Evolutionary conservation across 2,888 invertebrate species (phyloP).

Genomic region (Torymus tubicola): DNA sequence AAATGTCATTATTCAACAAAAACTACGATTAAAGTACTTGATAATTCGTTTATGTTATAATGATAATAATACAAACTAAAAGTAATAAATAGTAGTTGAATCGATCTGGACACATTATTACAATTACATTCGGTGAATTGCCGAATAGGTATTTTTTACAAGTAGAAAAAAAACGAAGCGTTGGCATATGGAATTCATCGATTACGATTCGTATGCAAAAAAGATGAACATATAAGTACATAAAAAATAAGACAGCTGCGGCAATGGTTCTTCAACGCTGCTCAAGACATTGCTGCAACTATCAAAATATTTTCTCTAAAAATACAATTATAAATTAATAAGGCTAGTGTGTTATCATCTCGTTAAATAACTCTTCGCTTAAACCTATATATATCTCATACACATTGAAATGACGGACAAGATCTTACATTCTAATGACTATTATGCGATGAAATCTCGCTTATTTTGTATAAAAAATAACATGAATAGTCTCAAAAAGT

Average conservation of each 20-base stretch:
- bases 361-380: constrained; percentile 36
- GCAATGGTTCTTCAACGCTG: background rate
- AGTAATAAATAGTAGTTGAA: background rate
- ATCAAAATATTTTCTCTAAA: constrained; percentile 41
- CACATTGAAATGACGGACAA: constrained; percentile 53
- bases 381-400: constrained; percentile 30
- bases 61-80: too few relatives aligned
- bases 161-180: constrained; percentile 1
- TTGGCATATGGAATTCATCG: constrained; percentile 16
- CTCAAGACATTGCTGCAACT: background rate
- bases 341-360: constrained; percentile 43
- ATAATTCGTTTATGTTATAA: too few relatives aligned
- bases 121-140: background rate
- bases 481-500: constrained; percentile 50
- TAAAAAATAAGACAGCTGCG: constrained; percentile 40
- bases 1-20: too few relatives aligned
- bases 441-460: constrained; percentile 52
- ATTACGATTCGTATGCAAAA: constrained; percentile 14
- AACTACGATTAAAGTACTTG: too few relatives aligned
- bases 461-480: constrained; percentile 53
- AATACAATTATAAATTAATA: constrained; percentile 49
- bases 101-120: constrained; percentile 3
- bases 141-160: constrained; percentile 15
- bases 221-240: constrained; percentile 35
- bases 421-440: constrained; percentile 55